Percentiles rank a stretch among this genome's conserved stretches.
Evolutionary conservation across 2,113 vertebrate genomes (phyloP).

Genomic region (Crotalus tigris): DNA sequence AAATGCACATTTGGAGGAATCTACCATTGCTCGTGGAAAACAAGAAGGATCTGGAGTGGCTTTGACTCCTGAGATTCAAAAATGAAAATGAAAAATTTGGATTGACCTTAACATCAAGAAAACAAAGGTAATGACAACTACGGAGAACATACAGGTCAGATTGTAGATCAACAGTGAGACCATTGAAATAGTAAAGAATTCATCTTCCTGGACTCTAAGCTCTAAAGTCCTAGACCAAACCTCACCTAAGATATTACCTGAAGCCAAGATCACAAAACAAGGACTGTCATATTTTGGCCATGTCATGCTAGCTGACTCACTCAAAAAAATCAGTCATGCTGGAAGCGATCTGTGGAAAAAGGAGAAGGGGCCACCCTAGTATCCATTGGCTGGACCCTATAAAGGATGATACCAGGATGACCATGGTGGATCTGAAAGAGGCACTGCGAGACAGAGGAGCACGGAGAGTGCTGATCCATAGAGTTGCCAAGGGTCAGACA

Average conservation of each 20-base stretch:
- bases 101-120: not conserved
- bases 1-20: not conserved
- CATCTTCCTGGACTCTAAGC: not conserved
- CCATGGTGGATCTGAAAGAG: not conserved
- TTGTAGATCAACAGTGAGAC: not conserved
- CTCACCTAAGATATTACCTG: not conserved
- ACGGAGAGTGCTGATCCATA: not conserved
- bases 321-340: not conserved
- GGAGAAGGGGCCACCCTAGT: not conserved
- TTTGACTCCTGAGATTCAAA: not conserved
- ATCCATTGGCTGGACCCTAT: not conserved
- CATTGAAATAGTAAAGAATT: not conserved
- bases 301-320: not conserved
- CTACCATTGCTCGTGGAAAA: not conserved
- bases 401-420: not conserved
- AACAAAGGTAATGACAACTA: not conserved
- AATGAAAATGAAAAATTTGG: not conserved
- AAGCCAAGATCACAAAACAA: not conserved
- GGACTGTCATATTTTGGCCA: not conserved
- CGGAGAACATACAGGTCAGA: not conserved
- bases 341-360: not conserved
- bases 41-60: not conserved
- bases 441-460: not conserved
- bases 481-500: not conserved
- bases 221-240: not conserved